Evolutionary conservation across 2,888 invertebrate genomes (phyloP).

Genomic region (Phaonia tiefii): DNA sequence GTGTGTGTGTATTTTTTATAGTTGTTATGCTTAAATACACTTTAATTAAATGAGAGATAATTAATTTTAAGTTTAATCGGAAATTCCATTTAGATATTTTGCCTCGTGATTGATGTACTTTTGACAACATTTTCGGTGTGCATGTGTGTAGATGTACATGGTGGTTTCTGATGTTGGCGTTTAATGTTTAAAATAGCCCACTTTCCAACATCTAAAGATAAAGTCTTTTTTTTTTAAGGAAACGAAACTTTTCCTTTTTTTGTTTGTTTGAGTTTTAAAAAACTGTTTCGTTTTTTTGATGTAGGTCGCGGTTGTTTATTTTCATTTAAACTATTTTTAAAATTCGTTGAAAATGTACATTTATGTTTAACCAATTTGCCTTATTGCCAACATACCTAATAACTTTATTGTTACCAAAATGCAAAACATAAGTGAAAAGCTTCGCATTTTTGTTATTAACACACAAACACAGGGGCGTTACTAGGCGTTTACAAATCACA

Average conservation of each 20-base stretch:
- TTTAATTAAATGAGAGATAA: constrained; percentile 80
- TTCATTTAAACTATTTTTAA: constrained; percentile 27
- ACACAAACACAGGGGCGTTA: constrained; percentile 62
- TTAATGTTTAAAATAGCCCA: constrained; percentile 28
- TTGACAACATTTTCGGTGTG: constrained; percentile 71
- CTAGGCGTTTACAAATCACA: constrained; percentile 66
- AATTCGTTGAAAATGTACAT: not conserved
- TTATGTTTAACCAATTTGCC: not conserved
- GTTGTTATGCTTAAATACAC: constrained; percentile 76
- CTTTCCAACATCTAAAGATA: constrained; percentile 2
- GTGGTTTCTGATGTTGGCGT: not conserved
- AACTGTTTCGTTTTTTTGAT: constrained; percentile 22
- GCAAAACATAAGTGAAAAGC: not conserved
- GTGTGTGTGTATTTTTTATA: constrained; percentile 54
- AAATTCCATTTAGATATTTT: constrained; percentile 79
- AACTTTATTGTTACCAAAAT: not conserved
- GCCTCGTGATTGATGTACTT: constrained; percentile 75
- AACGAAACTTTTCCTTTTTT: constrained; percentile 1
- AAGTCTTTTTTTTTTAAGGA: constrained; percentile 10
- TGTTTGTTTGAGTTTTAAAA: not conserved
- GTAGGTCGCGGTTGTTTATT: constrained; percentile 52
- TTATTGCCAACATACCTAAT: not conserved
- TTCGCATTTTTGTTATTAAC: not conserved
- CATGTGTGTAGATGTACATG: not conserved
- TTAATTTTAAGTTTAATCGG: constrained; percentile 80